These are phyloP conservation scores for Danio jaintianensis DNA, from an alignment of 2,797 vertebrate genomes.

Conservation along the genomic window DNA sequence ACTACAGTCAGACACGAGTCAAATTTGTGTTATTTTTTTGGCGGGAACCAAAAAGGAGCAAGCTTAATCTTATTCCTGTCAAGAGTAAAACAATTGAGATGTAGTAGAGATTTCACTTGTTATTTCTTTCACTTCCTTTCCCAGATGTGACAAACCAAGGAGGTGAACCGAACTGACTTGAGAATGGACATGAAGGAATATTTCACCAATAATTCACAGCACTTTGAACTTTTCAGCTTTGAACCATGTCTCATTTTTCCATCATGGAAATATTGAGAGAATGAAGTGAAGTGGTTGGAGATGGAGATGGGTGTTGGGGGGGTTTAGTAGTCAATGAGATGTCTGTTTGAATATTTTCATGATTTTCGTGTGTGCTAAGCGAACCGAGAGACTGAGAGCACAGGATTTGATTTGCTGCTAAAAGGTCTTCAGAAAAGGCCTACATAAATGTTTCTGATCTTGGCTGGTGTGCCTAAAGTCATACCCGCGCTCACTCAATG, in stretches of 20 bases:
- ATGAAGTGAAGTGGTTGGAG: conserved; percentile 45
- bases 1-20: neutral
- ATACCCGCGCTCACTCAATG: conserved; percentile 66
- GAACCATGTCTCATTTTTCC: conserved; percentile 88
- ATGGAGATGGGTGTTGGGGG: conserved; percentile 49
- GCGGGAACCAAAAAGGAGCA: neutral
- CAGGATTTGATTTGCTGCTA: conserved; percentile 82
- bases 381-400: conserved; percentile 66
- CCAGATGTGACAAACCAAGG: conserved; percentile 96
- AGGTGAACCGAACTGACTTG: conserved; percentile 85
- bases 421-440: conserved; percentile 68
- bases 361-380: conserved; percentile 72
- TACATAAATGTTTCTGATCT: conserved; percentile 65
- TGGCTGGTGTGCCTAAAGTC: conserved; percentile 66
- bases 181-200: conserved; percentile 92
- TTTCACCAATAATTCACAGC: conserved; percentile 85
- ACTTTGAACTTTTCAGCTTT: conserved; percentile 90
- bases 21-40: neutral
- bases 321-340: conserved; percentile 62
- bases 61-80: neutral
- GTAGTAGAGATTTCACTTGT: neutral
- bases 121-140: conserved; percentile 34
- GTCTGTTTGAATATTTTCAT: conserved; percentile 72
- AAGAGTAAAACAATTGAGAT: neutral
- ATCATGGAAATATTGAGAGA: conserved; percentile 69